Evolutionary conservation across 2,113 vertebrate genomes (phyloP).

Genomic region (Aix galericulata): DNA sequence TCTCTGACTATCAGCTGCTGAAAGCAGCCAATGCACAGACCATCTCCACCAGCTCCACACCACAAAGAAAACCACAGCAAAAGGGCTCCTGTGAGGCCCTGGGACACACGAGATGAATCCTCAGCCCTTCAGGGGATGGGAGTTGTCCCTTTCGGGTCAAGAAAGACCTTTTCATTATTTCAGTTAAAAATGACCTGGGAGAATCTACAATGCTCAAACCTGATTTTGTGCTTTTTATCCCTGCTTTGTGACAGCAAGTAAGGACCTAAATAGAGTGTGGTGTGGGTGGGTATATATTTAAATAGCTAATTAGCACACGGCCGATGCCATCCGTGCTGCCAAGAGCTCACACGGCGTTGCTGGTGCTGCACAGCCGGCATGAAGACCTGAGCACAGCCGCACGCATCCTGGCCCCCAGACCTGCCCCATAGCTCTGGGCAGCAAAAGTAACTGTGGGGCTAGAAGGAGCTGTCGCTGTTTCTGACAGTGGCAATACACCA

Average conservation of each 20-base stretch:
- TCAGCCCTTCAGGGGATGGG: too few relatives aligned
- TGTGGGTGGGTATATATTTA: neutral
- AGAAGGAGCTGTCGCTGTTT: accelerated
- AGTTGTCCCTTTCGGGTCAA: neutral
- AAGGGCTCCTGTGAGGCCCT: accelerated
- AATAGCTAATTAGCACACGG: neutral
- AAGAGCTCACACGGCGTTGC: neutral
- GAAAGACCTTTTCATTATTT: neutral
- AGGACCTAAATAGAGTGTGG: neutral
- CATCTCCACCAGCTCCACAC: neutral
- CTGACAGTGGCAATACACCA: accelerated
- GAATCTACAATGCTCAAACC: neutral
- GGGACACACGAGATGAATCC: too few relatives aligned
- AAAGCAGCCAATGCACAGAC: too few relatives aligned
- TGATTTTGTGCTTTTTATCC: neutral
- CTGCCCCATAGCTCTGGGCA: accelerated
- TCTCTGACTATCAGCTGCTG: neutral
- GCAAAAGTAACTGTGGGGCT: accelerated
- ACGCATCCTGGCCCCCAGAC: neutral
- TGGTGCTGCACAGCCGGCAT: too few relatives aligned
- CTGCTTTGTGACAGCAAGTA: neutral
- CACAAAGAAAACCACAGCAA: accelerated
- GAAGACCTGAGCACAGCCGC: neutral
- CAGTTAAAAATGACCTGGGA: neutral
- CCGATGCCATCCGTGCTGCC: accelerated